Percentiles rank a stretch among this genome's conserved stretches.
These are phyloP conservation scores for Amphiprion clarkii DNA, from an alignment of 2,797 vertebrate genomes.

Conservation along the genomic window DNA sequence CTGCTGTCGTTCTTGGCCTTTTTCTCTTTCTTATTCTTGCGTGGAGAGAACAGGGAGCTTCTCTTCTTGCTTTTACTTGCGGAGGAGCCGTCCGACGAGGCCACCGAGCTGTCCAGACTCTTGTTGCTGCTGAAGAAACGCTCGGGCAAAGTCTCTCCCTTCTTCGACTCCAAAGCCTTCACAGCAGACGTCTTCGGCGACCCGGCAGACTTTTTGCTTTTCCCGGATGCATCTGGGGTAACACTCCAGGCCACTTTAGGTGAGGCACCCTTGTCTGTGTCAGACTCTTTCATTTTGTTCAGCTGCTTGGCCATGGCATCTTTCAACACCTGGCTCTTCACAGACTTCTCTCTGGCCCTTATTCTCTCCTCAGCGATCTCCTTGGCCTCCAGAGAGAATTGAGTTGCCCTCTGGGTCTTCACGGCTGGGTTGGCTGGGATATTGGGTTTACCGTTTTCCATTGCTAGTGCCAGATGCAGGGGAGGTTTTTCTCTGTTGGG, in stretches of 20 bases:
- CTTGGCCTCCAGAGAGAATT: conserved; percentile 92
- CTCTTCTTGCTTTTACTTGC: conserved; percentile 94
- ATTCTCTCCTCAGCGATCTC: conserved; percentile 96
- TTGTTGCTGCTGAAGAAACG: conserved; percentile 87
- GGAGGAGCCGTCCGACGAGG: conserved; percentile 92
- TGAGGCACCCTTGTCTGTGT: conserved; percentile 75
- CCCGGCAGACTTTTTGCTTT: conserved; percentile 79
- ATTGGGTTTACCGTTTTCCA: conserved; percentile 90
- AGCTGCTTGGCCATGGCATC: conserved; percentile 97
- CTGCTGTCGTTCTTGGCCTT: conserved; percentile 91
- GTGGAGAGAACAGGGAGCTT: conserved; percentile 95
- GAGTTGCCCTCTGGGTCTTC: conserved; percentile 81
- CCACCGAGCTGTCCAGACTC: conserved; percentile 91
- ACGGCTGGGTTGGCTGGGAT: conserved; percentile 70
- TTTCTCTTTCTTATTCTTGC: conserved; percentile 97
- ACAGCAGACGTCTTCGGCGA: conserved; percentile 81
- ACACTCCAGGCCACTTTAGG: conserved; percentile 80
- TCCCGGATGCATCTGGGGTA: conserved; percentile 61
- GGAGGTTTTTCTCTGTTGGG: conserved; percentile 79
- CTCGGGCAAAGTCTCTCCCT: conserved; percentile 82
- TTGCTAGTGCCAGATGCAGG: conserved; percentile 82
- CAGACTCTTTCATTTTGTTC: conserved; percentile 93
- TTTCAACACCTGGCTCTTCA: conserved; percentile 94
- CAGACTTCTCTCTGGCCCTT: conserved; percentile 93
- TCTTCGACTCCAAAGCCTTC: conserved; percentile 85